These are phyloP conservation scores for Microplitis deprimator DNA, from an alignment of 2,888 invertebrate genomes.

Conservation along the genomic window DNA sequence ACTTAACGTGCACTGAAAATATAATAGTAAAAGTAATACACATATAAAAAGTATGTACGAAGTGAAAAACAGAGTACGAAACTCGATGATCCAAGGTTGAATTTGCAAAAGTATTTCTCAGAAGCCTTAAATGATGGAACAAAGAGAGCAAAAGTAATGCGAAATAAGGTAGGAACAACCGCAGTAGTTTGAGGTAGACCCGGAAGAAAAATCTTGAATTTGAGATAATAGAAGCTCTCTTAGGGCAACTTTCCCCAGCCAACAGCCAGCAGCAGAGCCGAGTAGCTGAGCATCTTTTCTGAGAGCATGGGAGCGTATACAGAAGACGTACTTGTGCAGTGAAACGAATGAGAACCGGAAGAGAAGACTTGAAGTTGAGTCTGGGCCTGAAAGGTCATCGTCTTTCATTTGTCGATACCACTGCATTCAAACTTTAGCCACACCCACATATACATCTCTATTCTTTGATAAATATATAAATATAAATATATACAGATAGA, in stretches of 20 bases:
- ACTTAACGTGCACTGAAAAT: background rate
- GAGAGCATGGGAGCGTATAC: background rate
- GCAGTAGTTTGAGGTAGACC: background rate
- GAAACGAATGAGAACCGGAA: slow-evolving; percentile 21
- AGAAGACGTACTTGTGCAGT: slow-evolving; percentile 15
- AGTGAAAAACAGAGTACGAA: slow-evolving; percentile 30
- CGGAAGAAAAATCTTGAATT: slow-evolving; percentile 18
- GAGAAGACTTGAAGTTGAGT: slow-evolving; percentile 6
- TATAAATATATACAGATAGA: background rate
- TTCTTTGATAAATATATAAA: slow-evolving; percentile 6
- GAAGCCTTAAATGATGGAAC: slow-evolving; percentile 26
- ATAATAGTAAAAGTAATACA: no score
- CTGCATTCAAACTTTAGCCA: slow-evolving; percentile 30
- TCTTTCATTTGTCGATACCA: slow-evolving; percentile 23
- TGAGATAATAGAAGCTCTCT: slow-evolving; percentile 34
- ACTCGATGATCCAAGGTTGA: slow-evolving; percentile 39
- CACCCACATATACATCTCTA: slow-evolving; percentile 31
- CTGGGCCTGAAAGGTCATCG: slow-evolving; percentile 29
- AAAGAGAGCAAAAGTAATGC: background rate
- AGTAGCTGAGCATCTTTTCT: slow-evolving; percentile 18
- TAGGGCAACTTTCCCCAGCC: slow-evolving; percentile 23
- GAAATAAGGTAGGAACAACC: background rate
- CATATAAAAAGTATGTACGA: slow-evolving; percentile 24
- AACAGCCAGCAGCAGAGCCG: background rate
- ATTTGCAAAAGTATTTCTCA: background rate